phyloP scores from a whole-genome alignment of 2,888 invertebrate species.

The Altica lythri region DNA sequence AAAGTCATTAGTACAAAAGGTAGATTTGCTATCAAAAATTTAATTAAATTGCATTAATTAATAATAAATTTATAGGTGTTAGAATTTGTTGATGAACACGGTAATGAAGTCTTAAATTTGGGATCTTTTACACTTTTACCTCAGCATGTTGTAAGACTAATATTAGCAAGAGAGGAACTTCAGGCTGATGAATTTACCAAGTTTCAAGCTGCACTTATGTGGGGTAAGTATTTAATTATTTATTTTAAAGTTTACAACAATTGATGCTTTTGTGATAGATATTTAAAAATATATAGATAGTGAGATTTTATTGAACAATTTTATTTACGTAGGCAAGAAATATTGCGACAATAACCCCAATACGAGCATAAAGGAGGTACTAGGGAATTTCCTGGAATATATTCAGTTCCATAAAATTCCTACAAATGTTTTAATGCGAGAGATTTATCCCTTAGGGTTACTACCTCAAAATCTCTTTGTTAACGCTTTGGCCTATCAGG shows the following conservation, averaged over 20 bases:
- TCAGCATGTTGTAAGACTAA: slow-evolving; percentile 88
- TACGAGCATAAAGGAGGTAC: slow-evolving; percentile 78
- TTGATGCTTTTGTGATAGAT: neutral
- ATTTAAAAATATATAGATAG: neutral
- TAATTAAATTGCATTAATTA: slow-evolving; percentile 1
- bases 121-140: slow-evolving; percentile 90
- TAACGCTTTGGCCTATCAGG: slow-evolving; percentile 95
- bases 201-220: slow-evolving; percentile 93
- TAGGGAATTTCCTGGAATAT: slow-evolving; percentile 88
- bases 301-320: neutral
- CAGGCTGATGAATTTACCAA: slow-evolving; percentile 93
- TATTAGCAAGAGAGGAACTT: slow-evolving; percentile 85
- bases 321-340: slow-evolving; percentile 65
- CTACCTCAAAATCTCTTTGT: slow-evolving; percentile 91
- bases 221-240: slow-evolving; percentile 63
- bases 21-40: slow-evolving; percentile 44
- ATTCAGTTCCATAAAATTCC: slow-evolving; percentile 96
- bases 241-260: neutral
- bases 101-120: slow-evolving; percentile 88
- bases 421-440: slow-evolving; percentile 89
- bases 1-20: slow-evolving; percentile 90
- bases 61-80: slow-evolving; percentile 66
- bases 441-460: slow-evolving; percentile 85
- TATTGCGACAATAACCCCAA: slow-evolving; percentile 86
- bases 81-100: slow-evolving; percentile 92